A percentile compares a stretch with the other conserved stretches of the same genome.
Conservation (phyloP, 2,888 invertebrate species). For the Allygus modestus region DNA sequence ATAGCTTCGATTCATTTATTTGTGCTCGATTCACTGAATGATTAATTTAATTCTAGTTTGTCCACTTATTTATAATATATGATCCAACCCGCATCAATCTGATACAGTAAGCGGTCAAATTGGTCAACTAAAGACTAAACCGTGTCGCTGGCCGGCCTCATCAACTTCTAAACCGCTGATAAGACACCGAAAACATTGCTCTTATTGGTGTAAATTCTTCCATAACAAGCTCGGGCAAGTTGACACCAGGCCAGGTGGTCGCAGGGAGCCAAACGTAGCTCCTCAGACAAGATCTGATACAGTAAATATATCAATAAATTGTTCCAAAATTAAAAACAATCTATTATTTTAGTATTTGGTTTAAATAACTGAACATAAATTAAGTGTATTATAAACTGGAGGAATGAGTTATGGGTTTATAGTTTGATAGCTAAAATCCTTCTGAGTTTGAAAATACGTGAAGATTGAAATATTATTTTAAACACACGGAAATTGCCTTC, state of each 20-base stretch:
- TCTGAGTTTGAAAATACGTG: too few relatives aligned
- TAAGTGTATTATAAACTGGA: too few relatives aligned
- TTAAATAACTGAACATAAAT: too few relatives aligned
- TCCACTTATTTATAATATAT: background rate
- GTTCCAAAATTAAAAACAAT: too few relatives aligned
- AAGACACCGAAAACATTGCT: background rate
- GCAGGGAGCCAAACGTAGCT: background rate
- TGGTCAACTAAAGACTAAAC: constrained; percentile 26
- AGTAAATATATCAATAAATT: too few relatives aligned
- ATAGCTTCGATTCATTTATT: too few relatives aligned
- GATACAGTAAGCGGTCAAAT: background rate
- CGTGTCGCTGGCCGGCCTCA: background rate
- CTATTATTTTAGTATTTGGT: too few relatives aligned
- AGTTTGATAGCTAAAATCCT: too few relatives aligned
- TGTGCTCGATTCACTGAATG: too few relatives aligned
- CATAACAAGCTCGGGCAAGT: constrained; percentile 9
- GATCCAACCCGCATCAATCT: constrained; percentile 1
- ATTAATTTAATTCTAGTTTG: background rate
- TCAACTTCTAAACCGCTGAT: constrained; percentile 4
- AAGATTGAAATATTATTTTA: too few relatives aligned
- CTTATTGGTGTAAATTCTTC: constrained; percentile 35
- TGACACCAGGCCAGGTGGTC: background rate
- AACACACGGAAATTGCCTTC: too few relatives aligned
- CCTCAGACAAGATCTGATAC: background rate
- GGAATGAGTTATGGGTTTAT: too few relatives aligned